Base-by-base conservation (phyloP, 2,113 vertebrate species). In the Xenus cinereus region DNA sequence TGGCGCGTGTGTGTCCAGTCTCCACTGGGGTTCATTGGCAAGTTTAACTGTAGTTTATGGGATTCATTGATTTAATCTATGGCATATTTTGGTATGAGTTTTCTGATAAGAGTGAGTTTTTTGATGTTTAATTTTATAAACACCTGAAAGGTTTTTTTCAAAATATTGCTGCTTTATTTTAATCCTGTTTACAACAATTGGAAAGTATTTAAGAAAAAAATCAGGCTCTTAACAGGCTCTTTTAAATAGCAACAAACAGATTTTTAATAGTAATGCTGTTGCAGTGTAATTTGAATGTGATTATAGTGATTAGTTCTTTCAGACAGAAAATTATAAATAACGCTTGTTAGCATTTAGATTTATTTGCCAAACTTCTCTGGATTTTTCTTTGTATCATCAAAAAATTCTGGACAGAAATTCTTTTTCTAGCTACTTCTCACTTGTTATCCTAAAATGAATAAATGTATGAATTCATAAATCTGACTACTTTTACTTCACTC, bases 281-380 rank as follows among this genome's bases (percentile, higher is more conserved):
- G 37, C 62, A 62, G 27, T 85, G 16, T 76, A 94, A 92, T 96
- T 92, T 86, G 75, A 62, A 41, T 66, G 32, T 77, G 63, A 92
- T 92, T 95, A 80, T 20, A 83, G 73, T 90, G 79, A 90, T 90
- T 66, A 92, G 35, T 66, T 74, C 82, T 90, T 92, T 88, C 63
- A 85, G 72, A 86, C 7, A 80, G 53, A 89, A 95, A 92, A 24
- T 73, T 60, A 73, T 79, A 69, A 85, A 69, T 90, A 84, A 69
- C 5, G 16, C 26, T 41, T 69, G 32, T 78, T 88, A 46, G 16
- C 32, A 66, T 69, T 64, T 80, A 62, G 50, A 57, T 74, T 56
- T 87, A 45, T 87, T 90, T 94, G 50, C 53, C 7, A 33, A 53
- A 80, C 5, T 45, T 68, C 9, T 79, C 62, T 28, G 32, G 14